Base-by-base conservation (phyloP, 92 coral and sea anemone species). In the Actinostola sp. region DNA sequence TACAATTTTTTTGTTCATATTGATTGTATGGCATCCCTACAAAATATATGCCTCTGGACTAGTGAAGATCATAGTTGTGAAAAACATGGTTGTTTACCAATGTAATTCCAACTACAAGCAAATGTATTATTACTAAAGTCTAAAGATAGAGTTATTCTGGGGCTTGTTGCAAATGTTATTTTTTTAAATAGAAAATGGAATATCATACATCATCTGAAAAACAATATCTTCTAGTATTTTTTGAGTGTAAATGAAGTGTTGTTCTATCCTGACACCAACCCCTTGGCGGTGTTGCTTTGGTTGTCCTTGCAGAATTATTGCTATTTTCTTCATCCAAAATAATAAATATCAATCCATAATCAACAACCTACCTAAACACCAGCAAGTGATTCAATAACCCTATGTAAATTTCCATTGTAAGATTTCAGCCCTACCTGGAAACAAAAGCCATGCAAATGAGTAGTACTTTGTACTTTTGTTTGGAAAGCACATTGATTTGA, bases 361-460 rank as follows among this genome's bases (percentile, higher is more conserved):
- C n/a, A n/a, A n/a, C n/a, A n/a, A n/a, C n/a, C n/a, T n/a, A n/a
- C n/a, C 13, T 29, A 12, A 57, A 3, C 14, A 2, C 63, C 63
- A 57, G 11, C 17, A 30, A 13, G 5, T 9, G 11, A 4, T 57
- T 30, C 39, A 27, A 4, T 57, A 27, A 24, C 10, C 11, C 39
- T 57, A 57, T 57, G 63, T 15, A 21, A 57, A 57, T 57, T 9
- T 27, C 63, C 27, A 12, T 30, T 30, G n/a, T 57, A 1, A 1
- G 6, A 27, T 30, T 27, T 12, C 26, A 30, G 19, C 27, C 31
- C 27, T 67, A 27, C 73, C 60, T 48, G 73, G 60, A 48, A 43
- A 67, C 59, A 64, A 67, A 48, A 34, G 60, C 21, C 27, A 67
- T 67, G 59, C 73, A 49, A 67, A 67, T 67, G 35, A 67, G 73